Conservation (phyloP, 2,888 invertebrate species). For the Diloba caeruleocephala region DNA sequence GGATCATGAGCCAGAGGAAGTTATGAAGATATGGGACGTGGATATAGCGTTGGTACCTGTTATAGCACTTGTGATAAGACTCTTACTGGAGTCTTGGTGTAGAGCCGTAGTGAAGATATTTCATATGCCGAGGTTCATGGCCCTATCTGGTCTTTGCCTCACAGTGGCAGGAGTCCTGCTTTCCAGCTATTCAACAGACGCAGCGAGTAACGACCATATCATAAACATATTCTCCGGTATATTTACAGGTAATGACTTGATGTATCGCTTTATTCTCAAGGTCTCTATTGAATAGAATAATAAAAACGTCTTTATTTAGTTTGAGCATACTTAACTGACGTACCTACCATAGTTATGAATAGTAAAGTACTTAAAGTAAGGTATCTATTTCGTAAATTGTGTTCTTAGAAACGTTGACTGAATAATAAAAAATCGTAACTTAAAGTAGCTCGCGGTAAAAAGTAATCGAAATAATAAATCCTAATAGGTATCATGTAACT, state of each 20-base stretch:
- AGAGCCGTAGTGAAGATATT: slow-evolving; percentile 87
- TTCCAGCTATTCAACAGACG: slow-evolving; percentile 84
- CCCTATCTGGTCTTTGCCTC: slow-evolving; percentile 88
- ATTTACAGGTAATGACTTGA: slow-evolving; percentile 79
- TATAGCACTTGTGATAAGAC: slow-evolving; percentile 88
- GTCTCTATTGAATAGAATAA: slow-evolving; percentile 34
- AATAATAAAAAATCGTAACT: slow-evolving; percentile 10
- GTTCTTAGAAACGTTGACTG: slow-evolving; percentile 28
- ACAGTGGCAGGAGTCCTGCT: slow-evolving; percentile 89
- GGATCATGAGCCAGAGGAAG: slow-evolving; percentile 76
- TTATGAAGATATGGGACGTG: slow-evolving; percentile 88
- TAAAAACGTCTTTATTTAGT: slow-evolving; percentile 42
- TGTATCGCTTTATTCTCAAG: slow-evolving; percentile 41
- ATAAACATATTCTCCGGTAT: slow-evolving; percentile 86
- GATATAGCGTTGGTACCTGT: slow-evolving; percentile 90
- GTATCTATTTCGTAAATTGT: background rate
- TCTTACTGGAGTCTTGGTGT: slow-evolving; percentile 90
- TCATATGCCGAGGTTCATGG: slow-evolving; percentile 89
- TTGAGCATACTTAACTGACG: slow-evolving; percentile 23
- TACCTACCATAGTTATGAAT: slow-evolving; percentile 32
- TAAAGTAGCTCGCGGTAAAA: background rate
- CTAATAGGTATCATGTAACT: too few species aligned
- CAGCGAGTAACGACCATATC: slow-evolving; percentile 80
- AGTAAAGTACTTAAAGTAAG: slow-evolving; percentile 12
- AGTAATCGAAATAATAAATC: too few species aligned